Evolutionary conservation across 2,888 invertebrate genomes (phyloP).

Genomic region (Helicoverpa assulta): DNA sequence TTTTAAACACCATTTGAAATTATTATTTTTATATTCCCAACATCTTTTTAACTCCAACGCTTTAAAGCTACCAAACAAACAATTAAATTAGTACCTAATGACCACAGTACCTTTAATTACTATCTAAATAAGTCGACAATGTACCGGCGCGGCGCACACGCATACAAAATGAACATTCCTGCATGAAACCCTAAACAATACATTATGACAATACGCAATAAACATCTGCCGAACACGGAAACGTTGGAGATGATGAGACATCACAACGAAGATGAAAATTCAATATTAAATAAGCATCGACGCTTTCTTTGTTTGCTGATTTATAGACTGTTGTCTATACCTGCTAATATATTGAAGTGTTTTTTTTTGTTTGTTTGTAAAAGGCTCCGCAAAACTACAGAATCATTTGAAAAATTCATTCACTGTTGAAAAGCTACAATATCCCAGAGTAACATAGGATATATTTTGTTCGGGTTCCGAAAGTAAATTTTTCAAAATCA

Average conservation of each 20-base stretch:
- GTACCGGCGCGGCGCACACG: conserved; percentile 16
- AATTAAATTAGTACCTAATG: neutral
- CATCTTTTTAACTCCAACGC: neutral
- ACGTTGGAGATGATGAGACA: conserved; percentile 9
- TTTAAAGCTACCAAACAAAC: neutral
- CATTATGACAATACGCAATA: conserved; percentile 49
- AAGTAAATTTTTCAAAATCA: too few relatives aligned
- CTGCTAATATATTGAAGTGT: too few relatives aligned
- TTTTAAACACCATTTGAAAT: too few relatives aligned
- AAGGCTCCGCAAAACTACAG: too few relatives aligned
- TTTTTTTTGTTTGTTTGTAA: too few relatives aligned
- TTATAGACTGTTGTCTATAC: conserved; percentile 33
- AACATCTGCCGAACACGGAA: conserved; percentile 49
- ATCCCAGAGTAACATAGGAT: too few relatives aligned
- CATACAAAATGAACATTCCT: conserved; percentile 25
- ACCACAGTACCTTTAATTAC: neutral
- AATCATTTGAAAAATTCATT: too few relatives aligned
- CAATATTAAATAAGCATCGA: conserved; percentile 47
- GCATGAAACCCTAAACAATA: conserved; percentile 27
- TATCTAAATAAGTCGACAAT: conserved; percentile 8
- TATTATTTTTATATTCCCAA: neutral
- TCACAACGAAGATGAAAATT: conserved; percentile 51
- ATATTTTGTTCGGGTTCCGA: too few relatives aligned
- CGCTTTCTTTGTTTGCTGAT: conserved; percentile 63
- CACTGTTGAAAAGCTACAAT: too few relatives aligned